These are phyloP conservation scores for Sternarchorhynchus goeldii DNA, from an alignment of 2,797 vertebrate species.

Conservation along the genomic window DNA sequence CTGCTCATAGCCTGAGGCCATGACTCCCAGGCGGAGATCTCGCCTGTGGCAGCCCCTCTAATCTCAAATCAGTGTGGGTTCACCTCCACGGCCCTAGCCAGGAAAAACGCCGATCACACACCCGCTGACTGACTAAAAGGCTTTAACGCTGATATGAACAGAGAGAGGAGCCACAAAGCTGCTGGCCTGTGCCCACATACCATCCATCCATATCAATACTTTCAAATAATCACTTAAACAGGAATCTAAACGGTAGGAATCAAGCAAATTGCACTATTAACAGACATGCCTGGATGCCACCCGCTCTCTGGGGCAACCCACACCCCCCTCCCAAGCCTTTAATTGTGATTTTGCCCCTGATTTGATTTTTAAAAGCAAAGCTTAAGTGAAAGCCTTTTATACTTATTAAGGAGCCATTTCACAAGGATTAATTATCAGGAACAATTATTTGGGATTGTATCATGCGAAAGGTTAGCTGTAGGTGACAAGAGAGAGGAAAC, in stretches of 20 bases:
- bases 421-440: slow-evolving; percentile 66
- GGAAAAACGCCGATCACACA: slow-evolving; percentile 32
- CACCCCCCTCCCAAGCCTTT: slow-evolving; percentile 44
- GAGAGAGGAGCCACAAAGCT: background rate
- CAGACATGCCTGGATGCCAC: slow-evolving; percentile 31
- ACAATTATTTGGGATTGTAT: slow-evolving; percentile 67
- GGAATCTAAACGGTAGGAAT: slow-evolving; percentile 38
- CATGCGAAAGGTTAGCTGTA: slow-evolving; percentile 62
- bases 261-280: slow-evolving; percentile 51
- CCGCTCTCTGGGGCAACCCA: slow-evolving; percentile 37
- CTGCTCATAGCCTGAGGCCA: slow-evolving; percentile 53
- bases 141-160: slow-evolving; percentile 4
- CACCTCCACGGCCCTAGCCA: slow-evolving; percentile 41
- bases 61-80: slow-evolving; percentile 51
- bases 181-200: slow-evolving; percentile 8
- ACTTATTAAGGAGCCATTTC: slow-evolving; percentile 63
- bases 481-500: slow-evolving; percentile 61
- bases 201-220: slow-evolving; percentile 46
- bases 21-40: slow-evolving; percentile 46
- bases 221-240: slow-evolving; percentile 45
- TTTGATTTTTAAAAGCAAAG: slow-evolving; percentile 58
- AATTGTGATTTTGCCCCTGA: slow-evolving; percentile 55
- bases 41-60: slow-evolving; percentile 48
- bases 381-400: slow-evolving; percentile 61
- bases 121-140: slow-evolving; percentile 3